These are phyloP conservation scores for Dendrocincla tyrannina DNA, from an alignment of 2,797 vertebrate genomes.

Conservation along the genomic window DNA sequence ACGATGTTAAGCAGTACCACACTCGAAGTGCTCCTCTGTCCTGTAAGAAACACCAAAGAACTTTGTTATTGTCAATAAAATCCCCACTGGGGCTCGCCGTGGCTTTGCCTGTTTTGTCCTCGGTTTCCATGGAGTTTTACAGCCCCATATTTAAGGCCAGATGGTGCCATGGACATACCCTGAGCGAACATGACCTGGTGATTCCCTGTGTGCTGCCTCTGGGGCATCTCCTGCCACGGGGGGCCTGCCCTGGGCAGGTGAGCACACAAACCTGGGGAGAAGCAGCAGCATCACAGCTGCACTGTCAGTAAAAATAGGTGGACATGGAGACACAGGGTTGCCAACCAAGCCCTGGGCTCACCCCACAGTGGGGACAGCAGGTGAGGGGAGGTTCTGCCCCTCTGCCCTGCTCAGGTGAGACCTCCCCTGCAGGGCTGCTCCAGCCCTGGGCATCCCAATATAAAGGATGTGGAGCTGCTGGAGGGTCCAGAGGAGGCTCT, in stretches of 20 bases:
- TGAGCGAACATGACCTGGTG: rapidly evolving
- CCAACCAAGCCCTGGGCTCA: background rate
- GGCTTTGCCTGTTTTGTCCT: background rate
- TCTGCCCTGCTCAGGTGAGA: background rate
- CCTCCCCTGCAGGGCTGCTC: background rate
- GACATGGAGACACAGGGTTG: background rate
- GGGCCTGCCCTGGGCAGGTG: background rate
- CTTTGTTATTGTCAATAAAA: slow-evolving; percentile 22
- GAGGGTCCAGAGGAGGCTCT: background rate
- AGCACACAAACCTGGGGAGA: background rate
- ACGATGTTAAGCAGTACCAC: background rate
- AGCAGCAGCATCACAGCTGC: background rate
- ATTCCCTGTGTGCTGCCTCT: rapidly evolving
- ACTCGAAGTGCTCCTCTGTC: background rate
- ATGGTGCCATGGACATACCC: rapidly evolving
- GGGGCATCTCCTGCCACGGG: background rate
- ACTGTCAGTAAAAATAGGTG: rapidly evolving
- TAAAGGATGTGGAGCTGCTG: background rate
- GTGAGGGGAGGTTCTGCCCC: background rate
- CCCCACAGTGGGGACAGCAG: background rate
- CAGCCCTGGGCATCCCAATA: rapidly evolving
- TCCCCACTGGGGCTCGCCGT: background rate
- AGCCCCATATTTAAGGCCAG: background rate
- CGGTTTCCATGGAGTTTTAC: background rate
- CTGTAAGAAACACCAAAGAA: background rate